These are phyloP conservation scores for Hydrotaea cyrtoneurina DNA, from an alignment of 2,888 invertebrate species.

Conservation along the genomic window DNA sequence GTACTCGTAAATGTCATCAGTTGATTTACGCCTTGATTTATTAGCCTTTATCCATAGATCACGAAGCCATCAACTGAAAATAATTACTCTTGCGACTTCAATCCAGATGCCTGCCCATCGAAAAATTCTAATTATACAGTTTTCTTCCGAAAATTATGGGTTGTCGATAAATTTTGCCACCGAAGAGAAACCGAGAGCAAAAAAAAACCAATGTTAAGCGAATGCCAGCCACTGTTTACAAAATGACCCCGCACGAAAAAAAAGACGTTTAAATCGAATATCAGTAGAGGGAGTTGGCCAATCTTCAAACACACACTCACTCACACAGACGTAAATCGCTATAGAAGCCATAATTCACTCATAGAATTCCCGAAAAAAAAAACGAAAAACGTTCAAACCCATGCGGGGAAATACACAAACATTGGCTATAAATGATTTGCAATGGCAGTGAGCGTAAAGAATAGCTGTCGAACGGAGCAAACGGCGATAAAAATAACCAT, in stretches of 20 bases:
- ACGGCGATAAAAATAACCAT: conserved; percentile 62
- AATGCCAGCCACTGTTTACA: conserved; percentile 58
- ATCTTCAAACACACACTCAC: conserved; percentile 26
- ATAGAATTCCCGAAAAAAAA: conserved; percentile 50
- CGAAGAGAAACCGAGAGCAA: conserved; percentile 32
- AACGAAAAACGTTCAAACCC: conserved; percentile 10
- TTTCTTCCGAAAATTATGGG: conserved; percentile 39
- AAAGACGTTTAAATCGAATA: conserved; percentile 46
- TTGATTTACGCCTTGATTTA: conserved; percentile 7
- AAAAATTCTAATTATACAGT: conserved; percentile 55
- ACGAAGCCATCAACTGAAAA: not conserved
- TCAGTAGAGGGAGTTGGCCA: conserved; percentile 63
- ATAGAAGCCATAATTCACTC: conserved; percentile 66
- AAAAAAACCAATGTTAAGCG: not conserved
- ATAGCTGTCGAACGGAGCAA: conserved; percentile 2
- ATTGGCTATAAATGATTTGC: conserved; percentile 55
- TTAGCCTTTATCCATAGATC: not conserved
- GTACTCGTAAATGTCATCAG: not conserved
- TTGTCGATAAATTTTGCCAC: conserved; percentile 58
- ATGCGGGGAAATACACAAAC: not conserved
- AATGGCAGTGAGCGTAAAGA: conserved; percentile 57
- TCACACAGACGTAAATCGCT: conserved; percentile 53
- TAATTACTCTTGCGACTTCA: conserved; percentile 10
- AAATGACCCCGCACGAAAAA: conserved; percentile 35
- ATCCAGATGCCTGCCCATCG: not conserved